Conservation (phyloP, 2,888 invertebrate genomes). For the Campaea margaritaria region DNA sequence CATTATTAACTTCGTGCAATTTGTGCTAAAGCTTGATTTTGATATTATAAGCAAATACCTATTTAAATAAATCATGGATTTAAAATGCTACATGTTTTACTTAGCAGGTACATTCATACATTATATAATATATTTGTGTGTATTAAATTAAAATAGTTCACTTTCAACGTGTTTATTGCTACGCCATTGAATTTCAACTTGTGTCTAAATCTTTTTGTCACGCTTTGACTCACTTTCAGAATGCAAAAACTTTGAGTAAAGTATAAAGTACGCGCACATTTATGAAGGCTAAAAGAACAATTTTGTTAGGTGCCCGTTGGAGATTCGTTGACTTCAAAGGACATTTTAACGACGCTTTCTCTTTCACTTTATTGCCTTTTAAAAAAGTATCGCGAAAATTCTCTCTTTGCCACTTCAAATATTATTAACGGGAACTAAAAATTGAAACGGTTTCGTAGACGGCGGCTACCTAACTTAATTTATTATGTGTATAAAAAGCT, state of each 20-base stretch:
- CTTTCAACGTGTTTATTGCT: slow-evolving; percentile 29
- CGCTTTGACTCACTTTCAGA: slow-evolving; percentile 67
- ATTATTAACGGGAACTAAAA: slow-evolving; percentile 34
- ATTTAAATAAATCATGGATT: no score
- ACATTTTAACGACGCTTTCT: slow-evolving; percentile 74
- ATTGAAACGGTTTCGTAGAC: slow-evolving; percentile 30
- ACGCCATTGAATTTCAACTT: slow-evolving; percentile 58
- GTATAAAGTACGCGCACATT: slow-evolving; percentile 69
- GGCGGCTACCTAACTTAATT: slow-evolving; percentile 23
- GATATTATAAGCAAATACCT: not conserved
- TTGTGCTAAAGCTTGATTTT: no score
- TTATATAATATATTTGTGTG: no score
- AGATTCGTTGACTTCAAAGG: slow-evolving; percentile 81
- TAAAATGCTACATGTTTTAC: no score
- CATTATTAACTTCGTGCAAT: no score
- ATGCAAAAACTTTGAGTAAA: slow-evolving; percentile 61
- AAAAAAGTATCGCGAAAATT: slow-evolving; percentile 65
- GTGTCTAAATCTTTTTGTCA: slow-evolving; percentile 62
- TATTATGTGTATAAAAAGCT: slow-evolving; percentile 24
- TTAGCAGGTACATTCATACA: no score
- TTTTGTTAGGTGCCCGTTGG: slow-evolving; percentile 79
- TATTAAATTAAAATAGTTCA: not conserved
- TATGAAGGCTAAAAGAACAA: slow-evolving; percentile 81
- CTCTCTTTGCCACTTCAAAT: slow-evolving; percentile 28
- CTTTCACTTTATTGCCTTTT: slow-evolving; percentile 73